phyloP scores from a whole-genome alignment of 2,113 vertebrate genomes.

The Elachura formosa region DNA sequence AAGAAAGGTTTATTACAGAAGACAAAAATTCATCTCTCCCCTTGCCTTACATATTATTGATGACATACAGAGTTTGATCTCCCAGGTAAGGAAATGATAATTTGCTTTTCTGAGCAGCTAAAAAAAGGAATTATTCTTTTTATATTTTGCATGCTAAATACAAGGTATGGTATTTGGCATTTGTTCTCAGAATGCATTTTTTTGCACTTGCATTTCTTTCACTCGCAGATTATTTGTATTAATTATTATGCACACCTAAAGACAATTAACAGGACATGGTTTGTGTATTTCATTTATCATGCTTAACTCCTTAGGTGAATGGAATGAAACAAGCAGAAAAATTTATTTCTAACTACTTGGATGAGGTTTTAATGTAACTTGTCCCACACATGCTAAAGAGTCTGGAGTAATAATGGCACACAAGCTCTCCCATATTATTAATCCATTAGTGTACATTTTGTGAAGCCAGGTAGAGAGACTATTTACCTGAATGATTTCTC shows the following conservation, averaged over 20 bases:
- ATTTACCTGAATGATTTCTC: neutral
- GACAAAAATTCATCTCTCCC: constrained; percentile 14
- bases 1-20: constrained; percentile 24
- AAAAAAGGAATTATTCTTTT: neutral
- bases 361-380: neutral
- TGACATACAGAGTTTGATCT: constrained; percentile 19
- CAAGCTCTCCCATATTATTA: neutral
- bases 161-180: neutral
- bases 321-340: neutral
- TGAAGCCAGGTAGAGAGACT: neutral
- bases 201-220: neutral
- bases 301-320: neutral
- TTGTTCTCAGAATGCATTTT: neutral
- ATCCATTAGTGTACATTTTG: neutral
- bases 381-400: neutral
- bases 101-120: constrained; percentile 9
- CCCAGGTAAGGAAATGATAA: constrained; percentile 69
- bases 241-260: neutral
- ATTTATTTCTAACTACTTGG: neutral
- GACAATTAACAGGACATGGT: neutral
- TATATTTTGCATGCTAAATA: neutral
- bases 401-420: neutral
- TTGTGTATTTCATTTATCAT: neutral
- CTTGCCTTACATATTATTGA: neutral
- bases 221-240: neutral